Evolutionary conservation across 1,140 invertebrate species (phyloP).

Genomic region (Diachasmimorpha longicaudata): DNA sequence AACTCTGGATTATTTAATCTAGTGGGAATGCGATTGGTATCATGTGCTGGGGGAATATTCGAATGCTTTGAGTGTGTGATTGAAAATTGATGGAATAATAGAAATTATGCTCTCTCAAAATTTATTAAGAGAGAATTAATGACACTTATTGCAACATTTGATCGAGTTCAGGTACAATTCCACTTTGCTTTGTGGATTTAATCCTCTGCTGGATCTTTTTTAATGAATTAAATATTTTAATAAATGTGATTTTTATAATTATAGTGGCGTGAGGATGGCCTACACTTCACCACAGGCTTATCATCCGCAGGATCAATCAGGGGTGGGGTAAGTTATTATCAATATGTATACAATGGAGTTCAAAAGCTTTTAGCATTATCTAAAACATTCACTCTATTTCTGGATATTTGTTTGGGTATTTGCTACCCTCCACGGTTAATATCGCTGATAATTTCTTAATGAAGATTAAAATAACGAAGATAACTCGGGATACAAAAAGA

Average conservation of each 20-base stretch:
- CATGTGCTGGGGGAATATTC: neutral
- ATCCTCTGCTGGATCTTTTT: neutral
- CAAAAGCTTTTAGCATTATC: slow-evolving; percentile 9
- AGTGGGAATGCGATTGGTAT: too few relatives aligned
- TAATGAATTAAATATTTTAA: neutral
- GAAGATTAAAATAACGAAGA: neutral
- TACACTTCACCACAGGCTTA: neutral
- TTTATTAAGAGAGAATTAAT: too few relatives aligned
- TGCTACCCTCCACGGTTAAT: neutral
- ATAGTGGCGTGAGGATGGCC: neutral
- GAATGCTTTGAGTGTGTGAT: neutral
- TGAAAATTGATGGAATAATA: neutral
- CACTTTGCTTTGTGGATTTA: too few relatives aligned
- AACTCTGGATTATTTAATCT: too few relatives aligned
- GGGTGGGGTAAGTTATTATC: neutral
- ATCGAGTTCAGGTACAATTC: too few relatives aligned
- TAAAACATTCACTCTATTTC: neutral
- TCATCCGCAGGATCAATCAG: neutral
- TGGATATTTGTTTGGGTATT: slow-evolving; percentile 5
- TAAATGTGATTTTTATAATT: neutral
- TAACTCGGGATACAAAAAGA: neutral
- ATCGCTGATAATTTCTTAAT: neutral
- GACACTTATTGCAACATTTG: too few relatives aligned
- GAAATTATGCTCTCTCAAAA: neutral
- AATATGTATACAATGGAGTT: neutral